These are phyloP conservation scores for Erebia palarica DNA, from an alignment of 2,888 invertebrate species.

Conservation along the genomic window DNA sequence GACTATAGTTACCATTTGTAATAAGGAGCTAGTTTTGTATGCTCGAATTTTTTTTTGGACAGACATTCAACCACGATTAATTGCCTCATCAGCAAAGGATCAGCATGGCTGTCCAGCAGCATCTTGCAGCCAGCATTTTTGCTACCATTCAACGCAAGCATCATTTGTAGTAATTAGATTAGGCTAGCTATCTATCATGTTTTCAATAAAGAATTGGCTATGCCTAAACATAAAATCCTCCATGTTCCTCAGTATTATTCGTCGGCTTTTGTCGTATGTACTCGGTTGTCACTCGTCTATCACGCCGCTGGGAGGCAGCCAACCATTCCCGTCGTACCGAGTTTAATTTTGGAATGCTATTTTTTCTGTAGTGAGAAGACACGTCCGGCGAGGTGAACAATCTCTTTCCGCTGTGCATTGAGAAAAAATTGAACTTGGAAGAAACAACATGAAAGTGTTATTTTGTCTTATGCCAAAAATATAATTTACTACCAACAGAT, in stretches of 20 bases:
- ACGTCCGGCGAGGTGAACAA: slow-evolving; percentile 76
- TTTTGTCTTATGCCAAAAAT: slow-evolving; percentile 13
- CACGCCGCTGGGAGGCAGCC: slow-evolving; percentile 73
- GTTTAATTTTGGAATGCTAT: slow-evolving; percentile 78
- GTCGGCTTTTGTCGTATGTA: slow-evolving; percentile 47
- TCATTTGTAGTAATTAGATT: no score
- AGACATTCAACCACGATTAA: no score
- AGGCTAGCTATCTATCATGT: no score
- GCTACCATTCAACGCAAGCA: no score
- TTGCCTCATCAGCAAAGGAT: no score
- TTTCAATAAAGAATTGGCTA: background rate
- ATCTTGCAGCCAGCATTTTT: no score
- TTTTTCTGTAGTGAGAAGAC: slow-evolving; percentile 66
- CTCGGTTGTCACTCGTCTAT: slow-evolving; percentile 61
- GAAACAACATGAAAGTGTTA: background rate
- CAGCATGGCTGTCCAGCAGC: no score
- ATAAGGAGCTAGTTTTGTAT: no score
- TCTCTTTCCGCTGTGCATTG: slow-evolving; percentile 53
- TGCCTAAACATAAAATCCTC: background rate
- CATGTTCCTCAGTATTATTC: slow-evolving; percentile 11
- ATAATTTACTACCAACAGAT: background rate
- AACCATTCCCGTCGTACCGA: slow-evolving; percentile 73
- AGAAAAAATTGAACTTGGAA: slow-evolving; percentile 12
- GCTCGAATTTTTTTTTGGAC: no score
- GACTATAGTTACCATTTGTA: no score